These are phyloP conservation scores for Esox lucius DNA, from an alignment of 2,797 vertebrate genomes.

Conservation along the genomic window DNA sequence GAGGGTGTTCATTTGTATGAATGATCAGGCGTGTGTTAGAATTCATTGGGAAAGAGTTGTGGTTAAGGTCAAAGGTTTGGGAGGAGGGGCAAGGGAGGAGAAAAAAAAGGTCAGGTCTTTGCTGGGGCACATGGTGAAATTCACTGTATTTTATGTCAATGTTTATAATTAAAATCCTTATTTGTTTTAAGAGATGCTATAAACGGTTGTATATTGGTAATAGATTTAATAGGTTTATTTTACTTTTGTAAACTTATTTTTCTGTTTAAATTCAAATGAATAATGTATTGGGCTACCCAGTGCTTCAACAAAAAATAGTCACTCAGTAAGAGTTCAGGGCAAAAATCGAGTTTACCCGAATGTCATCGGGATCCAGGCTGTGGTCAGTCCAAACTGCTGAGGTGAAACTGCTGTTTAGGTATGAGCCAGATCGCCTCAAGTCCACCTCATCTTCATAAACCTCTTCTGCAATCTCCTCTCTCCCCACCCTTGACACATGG, in stretches of 20 bases:
- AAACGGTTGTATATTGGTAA: conserved; percentile 20
- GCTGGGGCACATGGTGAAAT: conserved; percentile 15
- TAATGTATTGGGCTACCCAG: conserved; percentile 37
- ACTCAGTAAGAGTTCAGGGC: conserved; percentile 34
- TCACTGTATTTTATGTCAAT: conserved; percentile 15
- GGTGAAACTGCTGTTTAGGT: conserved; percentile 88
- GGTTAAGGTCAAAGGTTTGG: conserved; percentile 28
- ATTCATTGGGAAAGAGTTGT: conserved; percentile 49
- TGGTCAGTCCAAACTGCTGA: conserved; percentile 88
- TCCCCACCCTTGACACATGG: conserved; percentile 73
- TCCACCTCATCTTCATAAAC: conserved; percentile 94
- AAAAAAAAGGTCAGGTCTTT: conserved; percentile 36
- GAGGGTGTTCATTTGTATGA: conserved; percentile 39
- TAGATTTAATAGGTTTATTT: conserved; percentile 33
- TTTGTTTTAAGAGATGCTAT: conserved; percentile 6
- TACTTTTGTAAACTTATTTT: not conserved
- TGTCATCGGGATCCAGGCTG: conserved; percentile 93
- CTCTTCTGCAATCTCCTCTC: conserved; percentile 91
- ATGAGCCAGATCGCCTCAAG: conserved; percentile 80
- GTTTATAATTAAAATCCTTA: conserved; percentile 49
- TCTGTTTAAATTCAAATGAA: conserved; percentile 18
- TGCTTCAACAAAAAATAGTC: conserved; percentile 29
- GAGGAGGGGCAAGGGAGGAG: conserved; percentile 52
- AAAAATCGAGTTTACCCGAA: conserved; percentile 81
- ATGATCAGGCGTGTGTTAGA: conserved; percentile 40